Percentiles rank a stretch among this genome's conserved stretches.
Conservation (phyloP, 1,140 invertebrate genomes). For the Scaptodrosophila lebanonensis region DNA sequence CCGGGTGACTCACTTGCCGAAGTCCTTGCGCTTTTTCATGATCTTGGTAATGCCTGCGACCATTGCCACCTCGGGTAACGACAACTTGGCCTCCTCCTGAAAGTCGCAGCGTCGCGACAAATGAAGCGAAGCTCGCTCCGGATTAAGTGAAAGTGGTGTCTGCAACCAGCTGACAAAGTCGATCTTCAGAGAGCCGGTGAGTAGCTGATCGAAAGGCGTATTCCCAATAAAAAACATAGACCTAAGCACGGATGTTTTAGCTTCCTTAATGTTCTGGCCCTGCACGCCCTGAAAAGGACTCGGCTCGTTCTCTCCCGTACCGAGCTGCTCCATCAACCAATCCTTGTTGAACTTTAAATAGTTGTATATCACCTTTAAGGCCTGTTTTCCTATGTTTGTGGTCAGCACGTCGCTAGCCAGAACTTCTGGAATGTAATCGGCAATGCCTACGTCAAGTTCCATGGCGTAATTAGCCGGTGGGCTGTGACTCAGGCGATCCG, state of each 20-base stretch:
- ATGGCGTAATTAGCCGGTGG: constrained; percentile 70
- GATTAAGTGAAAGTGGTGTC: constrained; percentile 79
- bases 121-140: constrained; percentile 79
- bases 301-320: constrained; percentile 73
- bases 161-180: constrained; percentile 79
- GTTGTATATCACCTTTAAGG: constrained; percentile 80
- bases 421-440: constrained; percentile 78
- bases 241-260: constrained; percentile 81
- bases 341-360: constrained; percentile 83
- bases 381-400: constrained; percentile 78
- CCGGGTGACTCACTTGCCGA: constrained; percentile 39
- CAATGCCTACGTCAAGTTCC: constrained; percentile 77
- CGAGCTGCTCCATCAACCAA: constrained; percentile 81
- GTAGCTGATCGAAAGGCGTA: constrained; percentile 83
- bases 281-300: constrained; percentile 65
- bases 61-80: constrained; percentile 76
- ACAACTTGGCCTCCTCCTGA: constrained; percentile 72
- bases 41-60: constrained; percentile 73
- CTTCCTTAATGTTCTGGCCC: constrained; percentile 78
- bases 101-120: constrained; percentile 79
- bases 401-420: constrained; percentile 79
- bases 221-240: constrained; percentile 88
- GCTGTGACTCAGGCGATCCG: constrained; percentile 65
- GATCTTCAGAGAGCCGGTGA: constrained; percentile 78
- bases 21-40: constrained; percentile 69